Percentiles rank a stretch among this genome's conserved stretches.
Evolutionary conservation across 2,113 vertebrate species (phyloP).

Genomic region (Sphaerodactylus townsendi): DNA sequence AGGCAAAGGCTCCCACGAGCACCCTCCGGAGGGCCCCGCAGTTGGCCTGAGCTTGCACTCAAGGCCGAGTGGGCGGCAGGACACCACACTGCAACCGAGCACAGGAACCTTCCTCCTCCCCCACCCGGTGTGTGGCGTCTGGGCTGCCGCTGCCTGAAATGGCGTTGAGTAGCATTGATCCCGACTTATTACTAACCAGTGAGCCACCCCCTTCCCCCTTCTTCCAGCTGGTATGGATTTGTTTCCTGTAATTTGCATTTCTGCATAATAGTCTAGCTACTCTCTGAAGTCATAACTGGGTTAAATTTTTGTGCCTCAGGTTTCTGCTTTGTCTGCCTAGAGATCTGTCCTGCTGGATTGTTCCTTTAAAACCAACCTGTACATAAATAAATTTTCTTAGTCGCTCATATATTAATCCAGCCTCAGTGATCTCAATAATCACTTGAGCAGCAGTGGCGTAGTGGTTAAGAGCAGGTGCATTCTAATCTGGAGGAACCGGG

Average conservation of each 20-base stretch:
- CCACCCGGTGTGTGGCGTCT: conserved; percentile 26
- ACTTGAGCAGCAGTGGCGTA: too few relatives aligned
- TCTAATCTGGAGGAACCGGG: too few relatives aligned
- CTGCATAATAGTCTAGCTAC: too few relatives aligned
- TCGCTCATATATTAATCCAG: too few relatives aligned
- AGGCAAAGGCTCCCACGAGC: not conserved
- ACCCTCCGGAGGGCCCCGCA: not conserved
- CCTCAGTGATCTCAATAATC: too few relatives aligned
- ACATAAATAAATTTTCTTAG: too few relatives aligned
- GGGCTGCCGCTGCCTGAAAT: conserved; percentile 50
- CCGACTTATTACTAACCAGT: conserved; percentile 46
- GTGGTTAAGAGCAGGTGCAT: too few relatives aligned
- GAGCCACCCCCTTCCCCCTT: not conserved
- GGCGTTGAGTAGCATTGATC: conserved; percentile 31
- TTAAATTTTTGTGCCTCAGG: too few relatives aligned
- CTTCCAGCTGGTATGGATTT: not conserved
- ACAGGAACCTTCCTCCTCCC: conserved; percentile 22
- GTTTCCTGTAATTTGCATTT: not conserved
- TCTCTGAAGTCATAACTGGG: too few relatives aligned
- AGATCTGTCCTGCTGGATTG: too few relatives aligned
- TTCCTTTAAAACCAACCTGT: too few relatives aligned
- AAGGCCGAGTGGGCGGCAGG: conserved; percentile 32
- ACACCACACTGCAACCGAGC: conserved; percentile 29
- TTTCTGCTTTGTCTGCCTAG: too few relatives aligned
- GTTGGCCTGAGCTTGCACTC: not conserved